These are phyloP conservation scores for Lamellibrachia satsuma DNA, from an alignment of 2,888 invertebrate species.

Conservation along the genomic window DNA sequence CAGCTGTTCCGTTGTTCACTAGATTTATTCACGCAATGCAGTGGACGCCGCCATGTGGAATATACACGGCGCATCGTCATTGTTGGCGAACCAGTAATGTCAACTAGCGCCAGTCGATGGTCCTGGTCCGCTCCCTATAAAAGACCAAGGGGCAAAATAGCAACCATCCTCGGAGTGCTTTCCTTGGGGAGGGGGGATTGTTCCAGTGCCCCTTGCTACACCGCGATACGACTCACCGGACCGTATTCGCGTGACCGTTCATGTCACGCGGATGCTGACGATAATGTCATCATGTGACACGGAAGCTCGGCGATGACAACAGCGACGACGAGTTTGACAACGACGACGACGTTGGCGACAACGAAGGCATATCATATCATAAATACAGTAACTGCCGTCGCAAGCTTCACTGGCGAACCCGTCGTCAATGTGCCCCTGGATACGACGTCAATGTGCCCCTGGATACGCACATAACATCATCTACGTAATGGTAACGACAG, in stretches of 20 bases:
- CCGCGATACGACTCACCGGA: neutral
- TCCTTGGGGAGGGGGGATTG: neutral
- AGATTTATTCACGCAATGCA: neutral
- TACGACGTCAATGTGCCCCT: neutral
- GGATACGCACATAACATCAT: neutral
- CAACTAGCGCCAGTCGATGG: neutral
- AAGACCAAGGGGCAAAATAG: neutral
- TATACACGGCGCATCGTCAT: neutral
- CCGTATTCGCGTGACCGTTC: neutral
- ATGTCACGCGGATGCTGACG: neutral
- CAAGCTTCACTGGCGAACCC: neutral
- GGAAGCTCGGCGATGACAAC: conserved; percentile 1
- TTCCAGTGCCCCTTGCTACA: neutral
- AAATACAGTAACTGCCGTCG: neutral
- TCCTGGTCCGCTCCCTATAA: neutral
- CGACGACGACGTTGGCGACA: neutral
- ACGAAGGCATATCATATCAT: conserved; percentile 13
- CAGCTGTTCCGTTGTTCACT: too few species aligned
- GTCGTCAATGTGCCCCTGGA: neutral
- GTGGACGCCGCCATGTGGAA: neutral
- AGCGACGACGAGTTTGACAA: neutral
- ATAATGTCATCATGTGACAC: neutral
- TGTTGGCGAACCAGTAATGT: too few species aligned
- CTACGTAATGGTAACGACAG: neutral
- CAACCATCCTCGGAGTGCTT: neutral